Conservation (phyloP, 2,888 invertebrate genomes). For the Drosophila yooni region DNA sequence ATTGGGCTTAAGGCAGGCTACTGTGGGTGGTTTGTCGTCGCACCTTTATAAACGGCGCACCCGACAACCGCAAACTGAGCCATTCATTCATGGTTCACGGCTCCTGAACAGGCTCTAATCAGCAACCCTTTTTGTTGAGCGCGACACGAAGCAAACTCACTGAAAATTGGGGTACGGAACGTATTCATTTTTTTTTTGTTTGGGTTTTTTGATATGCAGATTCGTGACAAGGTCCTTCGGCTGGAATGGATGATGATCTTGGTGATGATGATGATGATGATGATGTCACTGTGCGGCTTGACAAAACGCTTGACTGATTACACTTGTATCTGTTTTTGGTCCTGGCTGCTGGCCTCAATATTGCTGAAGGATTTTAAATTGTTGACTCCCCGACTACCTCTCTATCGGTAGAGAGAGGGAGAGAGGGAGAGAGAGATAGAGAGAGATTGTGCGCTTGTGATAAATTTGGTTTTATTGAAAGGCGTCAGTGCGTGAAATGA, state of each 20-base stretch:
- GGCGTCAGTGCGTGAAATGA: slow-evolving; percentile 86
- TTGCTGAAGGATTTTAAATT: slow-evolving; percentile 77
- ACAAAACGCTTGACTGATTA: slow-evolving; percentile 82
- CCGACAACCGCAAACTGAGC: slow-evolving; percentile 51
- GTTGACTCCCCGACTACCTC: slow-evolving; percentile 58
- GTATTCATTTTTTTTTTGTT: slow-evolving; percentile 29
- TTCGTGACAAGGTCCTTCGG: slow-evolving; percentile 59
- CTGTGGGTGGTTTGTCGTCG: slow-evolving; percentile 46
- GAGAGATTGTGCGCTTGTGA: slow-evolving; percentile 72
- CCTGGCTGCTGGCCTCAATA: slow-evolving; percentile 60
- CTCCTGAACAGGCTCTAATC: slow-evolving; percentile 69
- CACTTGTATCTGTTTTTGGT: slow-evolving; percentile 77
- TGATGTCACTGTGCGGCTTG: slow-evolving; percentile 74
- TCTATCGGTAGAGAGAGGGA: not conserved
- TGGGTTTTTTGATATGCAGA: slow-evolving; percentile 82
- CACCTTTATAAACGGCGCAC: slow-evolving; percentile 77
- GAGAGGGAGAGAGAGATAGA: not conserved
- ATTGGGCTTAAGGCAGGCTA: slow-evolving; percentile 20
- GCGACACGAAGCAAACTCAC: slow-evolving; percentile 21
- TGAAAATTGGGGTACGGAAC: slow-evolving; percentile 57
- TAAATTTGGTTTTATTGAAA: slow-evolving; percentile 85
- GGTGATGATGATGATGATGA: slow-evolving; percentile 51
- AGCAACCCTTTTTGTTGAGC: slow-evolving; percentile 68
- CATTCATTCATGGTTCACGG: slow-evolving; percentile 74
- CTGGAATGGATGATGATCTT: slow-evolving; percentile 21